Base-by-base conservation (phyloP, 2,113 vertebrate genomes). In the Corythornis madagascariensis region DNA sequence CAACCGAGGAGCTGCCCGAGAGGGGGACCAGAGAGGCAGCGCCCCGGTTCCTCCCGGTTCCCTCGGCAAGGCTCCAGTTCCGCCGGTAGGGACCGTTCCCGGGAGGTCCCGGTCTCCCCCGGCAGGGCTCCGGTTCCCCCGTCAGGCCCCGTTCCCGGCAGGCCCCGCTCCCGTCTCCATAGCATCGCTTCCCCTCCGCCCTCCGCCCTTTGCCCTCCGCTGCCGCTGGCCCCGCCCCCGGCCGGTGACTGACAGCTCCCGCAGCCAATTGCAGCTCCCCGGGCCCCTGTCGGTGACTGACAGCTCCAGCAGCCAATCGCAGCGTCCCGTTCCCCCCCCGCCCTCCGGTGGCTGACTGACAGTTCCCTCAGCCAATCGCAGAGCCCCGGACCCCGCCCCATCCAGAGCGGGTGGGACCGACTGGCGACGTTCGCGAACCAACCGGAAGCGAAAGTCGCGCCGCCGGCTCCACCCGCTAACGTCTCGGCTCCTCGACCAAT, bases 181-280 rank as follows among this genome's bases (percentile, higher is more conserved):
- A 43, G 67, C 85, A 75, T 3, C 48, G 16, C 28, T 13, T 16
- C 24, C 20, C 86, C 89, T 64, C 14, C 13, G 63, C 24, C 47
- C 74, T 66, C 14, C 29, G 17, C 61, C 50, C 67, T 38, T 7
- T n/a, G 40, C 35, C n/a, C 42, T 28, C 40, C 59, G 16, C 45
- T 31, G 14, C 35, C 35, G 31, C 1, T 26, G 16, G 35, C 43
- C 19, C 53, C 69, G n/a, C 20, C 82, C 86, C 47, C 13, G 3
- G 1, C 0, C 0, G 0, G 0, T 72, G 78, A 89, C 19, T 0
- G 83, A 14, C 93, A 66, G 38, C 9, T 24, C 8, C 2, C 0
- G 0, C 16, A 13, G 1, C 7, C 63, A 18, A 88, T 79, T 45
- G 6, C 1, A n/a, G 6, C 1, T 19, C 45, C 1, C 2, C 4